A percentile compares a stretch with the other conserved stretches of the same genome.
These are phyloP conservation scores for Seriola rivoliana DNA, from an alignment of 2,113 vertebrate genomes.

Conservation along the genomic window DNA sequence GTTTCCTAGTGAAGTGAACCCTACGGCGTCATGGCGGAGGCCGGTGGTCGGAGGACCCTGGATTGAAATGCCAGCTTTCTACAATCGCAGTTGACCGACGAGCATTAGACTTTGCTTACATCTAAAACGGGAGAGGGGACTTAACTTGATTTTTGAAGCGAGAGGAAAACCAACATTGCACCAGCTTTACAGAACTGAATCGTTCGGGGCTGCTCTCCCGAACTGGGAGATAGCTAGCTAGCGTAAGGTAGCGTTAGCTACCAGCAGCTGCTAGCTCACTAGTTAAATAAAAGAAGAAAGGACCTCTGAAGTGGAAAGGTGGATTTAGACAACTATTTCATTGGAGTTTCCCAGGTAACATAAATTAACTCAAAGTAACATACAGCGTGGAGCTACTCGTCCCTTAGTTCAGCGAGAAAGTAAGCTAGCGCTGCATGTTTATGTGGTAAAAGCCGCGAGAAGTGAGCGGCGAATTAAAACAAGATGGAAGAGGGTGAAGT, in stretches of 20 bases:
- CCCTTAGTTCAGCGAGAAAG: not conserved
- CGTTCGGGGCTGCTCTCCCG: conserved; percentile 74
- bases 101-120: conserved; percentile 39
- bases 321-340: conserved; percentile 57
- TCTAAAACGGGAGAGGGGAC: conserved; percentile 30
- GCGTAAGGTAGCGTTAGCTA: conserved; percentile 64
- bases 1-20: conserved; percentile 85
- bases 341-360: conserved; percentile 60
- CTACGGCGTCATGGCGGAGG: conserved; percentile 87
- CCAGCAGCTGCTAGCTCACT: conserved; percentile 70
- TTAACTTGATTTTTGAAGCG: conserved; percentile 33
- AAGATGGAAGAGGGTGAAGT: conserved; percentile 80
- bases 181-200: conserved; percentile 45
- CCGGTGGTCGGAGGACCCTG: conserved; percentile 83
- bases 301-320: conserved; percentile 56
- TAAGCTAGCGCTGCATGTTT: conserved; percentile 67
- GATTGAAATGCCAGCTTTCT: conserved; percentile 80
- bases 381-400: not conserved
- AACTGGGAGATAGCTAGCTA: conserved; percentile 77
- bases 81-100: conserved; percentile 52
- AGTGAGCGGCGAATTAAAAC: conserved; percentile 80
- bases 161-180: conserved; percentile 34
- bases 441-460: conserved; percentile 80
- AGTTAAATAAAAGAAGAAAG: conserved; percentile 73
- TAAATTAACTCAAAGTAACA: not conserved